These are phyloP conservation scores for Aphodius granarius DNA, from an alignment of 2,888 invertebrate species.

Conservation along the genomic window DNA sequence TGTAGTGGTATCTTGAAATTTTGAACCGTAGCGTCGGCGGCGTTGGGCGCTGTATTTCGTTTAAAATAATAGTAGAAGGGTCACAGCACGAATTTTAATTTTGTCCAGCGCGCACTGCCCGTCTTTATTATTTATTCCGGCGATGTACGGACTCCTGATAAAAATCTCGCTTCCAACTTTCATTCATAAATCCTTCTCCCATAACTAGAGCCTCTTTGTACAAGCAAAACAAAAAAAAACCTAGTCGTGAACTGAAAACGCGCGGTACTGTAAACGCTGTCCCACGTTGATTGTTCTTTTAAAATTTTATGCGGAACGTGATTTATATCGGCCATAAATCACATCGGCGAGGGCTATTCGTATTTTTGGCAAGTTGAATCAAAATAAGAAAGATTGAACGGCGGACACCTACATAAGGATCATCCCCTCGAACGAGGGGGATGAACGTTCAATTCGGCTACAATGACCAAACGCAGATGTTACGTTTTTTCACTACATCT, in stretches of 20 bases:
- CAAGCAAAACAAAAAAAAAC: background rate
- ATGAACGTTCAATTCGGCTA: background rate
- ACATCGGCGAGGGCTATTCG: background rate
- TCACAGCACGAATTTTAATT: background rate
- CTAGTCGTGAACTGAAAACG: no score
- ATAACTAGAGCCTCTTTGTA: background rate
- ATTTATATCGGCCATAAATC: background rate
- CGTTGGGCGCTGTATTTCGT: background rate
- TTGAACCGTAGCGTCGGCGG: background rate
- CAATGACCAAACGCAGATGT: background rate
- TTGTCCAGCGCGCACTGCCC: background rate
- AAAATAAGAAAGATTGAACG: background rate
- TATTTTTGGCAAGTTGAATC: background rate
- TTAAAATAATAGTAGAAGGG: background rate
- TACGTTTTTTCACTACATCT: background rate
- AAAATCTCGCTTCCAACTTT: conserved; percentile 2
- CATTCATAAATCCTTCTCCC: conserved; percentile 12
- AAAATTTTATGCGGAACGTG: background rate
- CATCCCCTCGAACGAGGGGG: background rate
- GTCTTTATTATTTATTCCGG: conserved; percentile 6
- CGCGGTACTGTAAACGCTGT: no score
- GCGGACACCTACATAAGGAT: background rate
- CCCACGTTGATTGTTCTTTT: background rate
- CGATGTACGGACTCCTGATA: conserved; percentile 3
- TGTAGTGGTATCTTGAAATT: background rate